These are phyloP conservation scores for Hypsopygia costalis DNA, from an alignment of 2,888 invertebrate genomes.

Conservation along the genomic window DNA sequence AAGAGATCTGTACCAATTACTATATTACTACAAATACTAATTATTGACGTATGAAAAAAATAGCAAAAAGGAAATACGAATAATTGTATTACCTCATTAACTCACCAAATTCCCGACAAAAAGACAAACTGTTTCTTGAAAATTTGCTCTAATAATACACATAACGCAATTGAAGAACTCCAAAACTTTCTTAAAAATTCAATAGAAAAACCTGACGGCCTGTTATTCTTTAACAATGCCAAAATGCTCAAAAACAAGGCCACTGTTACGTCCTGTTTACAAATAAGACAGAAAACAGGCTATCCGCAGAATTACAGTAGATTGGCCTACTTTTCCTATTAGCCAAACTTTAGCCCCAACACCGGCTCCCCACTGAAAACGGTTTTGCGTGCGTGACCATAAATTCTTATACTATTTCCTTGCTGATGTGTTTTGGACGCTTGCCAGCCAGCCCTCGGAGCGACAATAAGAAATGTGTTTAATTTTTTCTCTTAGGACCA, in stretches of 20 bases:
- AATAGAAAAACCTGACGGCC: too few relatives aligned
- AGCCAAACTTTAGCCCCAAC: constrained; percentile 14
- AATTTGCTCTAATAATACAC: too few relatives aligned
- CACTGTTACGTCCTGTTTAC: constrained; percentile 8
- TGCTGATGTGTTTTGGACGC: constrained; percentile 36
- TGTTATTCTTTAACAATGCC: constrained; percentile 4
- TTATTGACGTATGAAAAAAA: too few relatives aligned
- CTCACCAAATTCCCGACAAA: too few relatives aligned
- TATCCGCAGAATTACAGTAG: constrained; percentile 13
- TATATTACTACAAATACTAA: too few relatives aligned
- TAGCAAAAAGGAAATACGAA: too few relatives aligned
- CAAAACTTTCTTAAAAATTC: too few relatives aligned
- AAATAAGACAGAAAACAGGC: constrained; percentile 11
- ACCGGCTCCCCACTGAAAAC: constrained; percentile 12
- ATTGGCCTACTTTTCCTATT: constrained; percentile 25
- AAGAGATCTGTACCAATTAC: too few relatives aligned
- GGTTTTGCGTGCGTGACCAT: constrained; percentile 29
- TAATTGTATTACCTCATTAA: too few relatives aligned
- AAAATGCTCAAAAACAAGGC: constrained; percentile 10
- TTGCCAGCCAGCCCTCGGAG: constrained; percentile 23
- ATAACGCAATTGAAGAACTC: too few relatives aligned
- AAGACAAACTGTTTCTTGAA: too few relatives aligned
- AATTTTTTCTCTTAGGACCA: constrained; percentile 3
- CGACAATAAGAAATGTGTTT: constrained; percentile 5
- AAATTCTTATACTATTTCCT: constrained; percentile 36